Conservation (phyloP, 2,888 invertebrate species). For the Eledona agricola region DNA sequence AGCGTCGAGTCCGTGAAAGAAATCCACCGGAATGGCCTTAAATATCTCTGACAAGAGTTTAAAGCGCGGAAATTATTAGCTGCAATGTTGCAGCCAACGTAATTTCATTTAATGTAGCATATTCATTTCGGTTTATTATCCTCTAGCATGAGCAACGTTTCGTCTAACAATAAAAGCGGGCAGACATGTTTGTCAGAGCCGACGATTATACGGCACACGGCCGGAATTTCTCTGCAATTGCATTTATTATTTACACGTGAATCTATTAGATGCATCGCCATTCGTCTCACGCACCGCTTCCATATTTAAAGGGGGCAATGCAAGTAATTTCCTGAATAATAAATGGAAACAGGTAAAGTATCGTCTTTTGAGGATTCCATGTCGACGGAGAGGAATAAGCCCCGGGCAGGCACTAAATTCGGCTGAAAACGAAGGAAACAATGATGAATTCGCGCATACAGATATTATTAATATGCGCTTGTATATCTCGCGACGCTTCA, state of each 20-base stretch:
- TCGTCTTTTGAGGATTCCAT: constrained; percentile 34
- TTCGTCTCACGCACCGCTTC: constrained; percentile 55
- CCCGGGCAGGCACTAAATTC: no score
- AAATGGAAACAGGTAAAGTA: constrained; percentile 48
- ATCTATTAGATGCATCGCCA: constrained; percentile 57
- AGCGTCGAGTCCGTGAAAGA: no score
- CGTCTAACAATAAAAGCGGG: constrained; percentile 15
- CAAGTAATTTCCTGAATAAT: constrained; percentile 56
- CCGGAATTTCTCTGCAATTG: constrained; percentile 39
- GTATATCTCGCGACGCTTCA: constrained; percentile 29
- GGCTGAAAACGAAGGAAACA: no score
- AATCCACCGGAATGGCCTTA: no score
- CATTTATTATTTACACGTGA: constrained; percentile 57
- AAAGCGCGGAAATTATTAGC: constrained; percentile 13
- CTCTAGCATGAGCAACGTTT: constrained; percentile 8
- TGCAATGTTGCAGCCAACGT: constrained; percentile 29
- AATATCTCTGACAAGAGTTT: no score
- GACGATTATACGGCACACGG: constrained; percentile 6
- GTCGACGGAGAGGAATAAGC: constrained; percentile 34
- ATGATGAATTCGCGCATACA: no score
- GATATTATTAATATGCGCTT: no score
- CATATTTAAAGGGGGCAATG: constrained; percentile 55
- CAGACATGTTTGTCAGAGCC: constrained; percentile 16
- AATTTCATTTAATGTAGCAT: constrained; percentile 23
- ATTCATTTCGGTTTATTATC: constrained; percentile 28